Evolutionary conservation across 1,140 invertebrate species (phyloP).

Genomic region (Rhyacophila brunnea): DNA sequence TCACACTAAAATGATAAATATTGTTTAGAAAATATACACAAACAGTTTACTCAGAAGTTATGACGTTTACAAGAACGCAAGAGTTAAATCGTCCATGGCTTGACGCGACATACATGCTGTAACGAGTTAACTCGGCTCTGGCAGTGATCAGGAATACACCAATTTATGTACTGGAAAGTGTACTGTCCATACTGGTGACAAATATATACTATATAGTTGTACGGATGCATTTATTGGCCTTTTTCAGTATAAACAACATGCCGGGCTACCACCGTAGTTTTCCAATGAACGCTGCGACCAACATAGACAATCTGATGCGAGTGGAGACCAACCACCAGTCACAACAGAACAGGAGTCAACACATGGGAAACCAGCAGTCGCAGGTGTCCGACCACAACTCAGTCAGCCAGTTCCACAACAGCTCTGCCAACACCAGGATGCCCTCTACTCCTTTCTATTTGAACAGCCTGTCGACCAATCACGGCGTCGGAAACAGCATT

Average conservation of each 20-base stretch:
- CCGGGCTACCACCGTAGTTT: slow-evolving; percentile 45
- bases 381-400: slow-evolving; percentile 9
- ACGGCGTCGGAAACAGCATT: slow-evolving; percentile 27
- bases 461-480: slow-evolving; percentile 19
- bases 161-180: no score
- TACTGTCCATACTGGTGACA: no score
- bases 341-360: slow-evolving; percentile 11
- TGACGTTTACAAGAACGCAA: no score
- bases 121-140: no score
- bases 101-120: no score
- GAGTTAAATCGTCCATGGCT: no score
- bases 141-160: no score
- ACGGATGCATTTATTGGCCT: no score
- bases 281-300: slow-evolving; percentile 34
- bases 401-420: slow-evolving; percentile 24
- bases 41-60: no score
- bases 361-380: background rate
- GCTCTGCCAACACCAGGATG: background rate
- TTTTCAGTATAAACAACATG: slow-evolving; percentile 42
- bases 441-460: slow-evolving; percentile 30
- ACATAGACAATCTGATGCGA: slow-evolving; percentile 31
- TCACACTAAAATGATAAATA: no score
- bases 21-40: no score
- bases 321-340: slow-evolving; percentile 23
- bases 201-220: no score